Base-by-base conservation (phyloP, 1,140 invertebrate genomes). In the Sitodiplosis mosellana region DNA sequence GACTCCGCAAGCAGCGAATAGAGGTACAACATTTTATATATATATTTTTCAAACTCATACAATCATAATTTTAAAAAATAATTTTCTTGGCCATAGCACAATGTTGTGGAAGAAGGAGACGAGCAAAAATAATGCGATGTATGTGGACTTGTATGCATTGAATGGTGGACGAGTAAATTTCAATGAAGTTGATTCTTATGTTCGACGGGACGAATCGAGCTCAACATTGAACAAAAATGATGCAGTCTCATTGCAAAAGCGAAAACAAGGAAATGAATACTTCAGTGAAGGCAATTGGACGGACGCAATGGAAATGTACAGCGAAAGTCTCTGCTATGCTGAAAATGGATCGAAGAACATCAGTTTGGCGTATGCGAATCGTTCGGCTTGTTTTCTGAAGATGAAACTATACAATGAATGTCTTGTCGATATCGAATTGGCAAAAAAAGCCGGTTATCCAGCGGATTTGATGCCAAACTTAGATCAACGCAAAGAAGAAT, bases 341-440 rank as follows among this genome's bases (percentile, higher is more conserved):
- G 67, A 69, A 46, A 53, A 58, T 10, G 57, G 63, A 37, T 75
- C 74, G 18, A 65, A 73, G 49, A 67, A 72, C 57, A 65, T 78
- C 49, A 63, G 68, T 15, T 60, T 79, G 33, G 77, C 77, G n/a
- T 73, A 76, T 61, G 76, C 71, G n/a, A 83, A 83, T 58, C 71
- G 81, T 56, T 82, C 81, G 20, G 78, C 78, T 27, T 73, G 77
- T 6, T 68, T 81, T 15, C 77, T 74, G 57, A 64, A 73, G 52
- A 57, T 77, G 50, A 64, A 72, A 48, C 70, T 76, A 42, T 80
- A 73, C 61, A 52, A 69, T 17, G 72, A 78, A 51, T 77, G 78
- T 56, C 45, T 82, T 18, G 54, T 64, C 48, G 75, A 78, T 57
- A 73, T 77, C 49, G 57, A 71, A 34, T 55, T 55, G 49, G 67